Evolutionary conservation across 2,113 vertebrate genomes (phyloP).

Genomic region (Microcebus griseorufus): DNA sequence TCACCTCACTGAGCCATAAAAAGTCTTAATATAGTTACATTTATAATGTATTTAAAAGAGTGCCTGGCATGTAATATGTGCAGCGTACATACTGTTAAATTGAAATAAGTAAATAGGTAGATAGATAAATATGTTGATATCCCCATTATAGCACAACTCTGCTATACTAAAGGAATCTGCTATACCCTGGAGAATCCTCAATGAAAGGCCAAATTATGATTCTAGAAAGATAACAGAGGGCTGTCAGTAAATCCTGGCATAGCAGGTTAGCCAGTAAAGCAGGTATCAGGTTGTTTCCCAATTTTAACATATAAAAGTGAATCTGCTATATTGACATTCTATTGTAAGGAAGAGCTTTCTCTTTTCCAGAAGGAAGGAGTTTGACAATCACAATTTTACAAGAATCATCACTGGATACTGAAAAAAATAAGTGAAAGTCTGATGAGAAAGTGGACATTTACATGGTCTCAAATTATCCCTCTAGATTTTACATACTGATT

Average conservation of each 20-base stretch:
- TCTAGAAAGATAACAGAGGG: not conserved
- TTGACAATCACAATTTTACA: not conserved
- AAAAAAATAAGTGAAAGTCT: not conserved
- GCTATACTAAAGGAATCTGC: not conserved
- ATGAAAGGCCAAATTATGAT: constrained; percentile 13
- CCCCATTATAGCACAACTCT: not conserved
- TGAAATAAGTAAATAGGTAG: not conserved
- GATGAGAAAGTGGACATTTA: constrained; percentile 1
- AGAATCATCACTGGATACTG: not conserved
- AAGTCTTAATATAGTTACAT: not conserved
- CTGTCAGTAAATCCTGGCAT: not conserved
- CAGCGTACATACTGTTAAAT: not conserved
- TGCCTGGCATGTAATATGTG: not conserved
- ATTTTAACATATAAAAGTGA: constrained; percentile 19
- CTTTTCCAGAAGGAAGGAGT: not conserved
- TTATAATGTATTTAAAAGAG: not conserved
- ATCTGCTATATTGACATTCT: not conserved
- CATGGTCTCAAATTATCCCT: not conserved
- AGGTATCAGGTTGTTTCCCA: not conserved
- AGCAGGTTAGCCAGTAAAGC: not conserved
- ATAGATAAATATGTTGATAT: not conserved
- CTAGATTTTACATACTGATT: constrained; percentile 7
- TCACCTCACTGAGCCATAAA: not conserved
- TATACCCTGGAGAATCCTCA: not conserved
- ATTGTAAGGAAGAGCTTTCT: not conserved